phyloP scores from a whole-genome alignment of 2,113 vertebrate genomes.

The Rhea americana region DNA sequence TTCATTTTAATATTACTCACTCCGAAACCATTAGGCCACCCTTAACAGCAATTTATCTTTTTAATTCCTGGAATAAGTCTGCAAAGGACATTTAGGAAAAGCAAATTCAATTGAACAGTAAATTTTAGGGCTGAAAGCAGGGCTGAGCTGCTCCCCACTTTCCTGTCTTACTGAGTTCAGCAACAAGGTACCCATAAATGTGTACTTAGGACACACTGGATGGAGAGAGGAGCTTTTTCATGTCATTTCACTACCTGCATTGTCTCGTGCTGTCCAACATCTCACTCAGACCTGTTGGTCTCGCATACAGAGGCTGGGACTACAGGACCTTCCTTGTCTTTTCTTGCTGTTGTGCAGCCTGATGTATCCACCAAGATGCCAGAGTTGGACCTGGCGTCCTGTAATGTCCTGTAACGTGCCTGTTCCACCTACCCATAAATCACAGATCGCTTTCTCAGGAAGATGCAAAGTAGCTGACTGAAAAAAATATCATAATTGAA shows the following conservation, averaged over 20 bases:
- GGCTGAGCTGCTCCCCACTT: neutral
- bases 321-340: neutral
- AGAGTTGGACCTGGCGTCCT: fast-evolving
- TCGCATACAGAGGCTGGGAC: fast-evolving
- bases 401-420: fast-evolving
- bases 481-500: neutral
- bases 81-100: neutral
- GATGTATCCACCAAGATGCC: fast-evolving
- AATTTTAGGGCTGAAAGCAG: neutral
- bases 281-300: neutral
- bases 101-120: neutral
- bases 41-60: neutral
- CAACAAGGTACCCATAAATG: neutral
- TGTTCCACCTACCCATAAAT: neutral
- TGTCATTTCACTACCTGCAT: neutral
- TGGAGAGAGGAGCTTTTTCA: neutral
- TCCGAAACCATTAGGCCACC: neutral
- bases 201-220: fast-evolving
- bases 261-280: neutral
- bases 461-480: neutral
- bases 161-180: neutral
- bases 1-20: neutral
- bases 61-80: neutral
- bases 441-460: neutral
- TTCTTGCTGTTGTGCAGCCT: neutral